Conservation (phyloP, 2,113 vertebrate genomes). For the Engystomops pustulosus region DNA sequence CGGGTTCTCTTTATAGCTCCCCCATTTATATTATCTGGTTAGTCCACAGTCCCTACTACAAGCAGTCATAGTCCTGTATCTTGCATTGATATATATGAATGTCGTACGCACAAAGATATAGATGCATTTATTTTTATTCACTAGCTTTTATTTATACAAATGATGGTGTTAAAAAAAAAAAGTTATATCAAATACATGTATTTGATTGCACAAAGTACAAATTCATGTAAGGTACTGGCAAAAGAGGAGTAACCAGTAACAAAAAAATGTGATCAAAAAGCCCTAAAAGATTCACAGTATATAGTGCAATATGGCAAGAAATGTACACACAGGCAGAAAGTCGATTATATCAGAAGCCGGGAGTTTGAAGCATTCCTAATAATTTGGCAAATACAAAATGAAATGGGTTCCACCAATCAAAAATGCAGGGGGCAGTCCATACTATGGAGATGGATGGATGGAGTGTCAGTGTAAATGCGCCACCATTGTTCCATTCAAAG, state of each 20-base stretch:
- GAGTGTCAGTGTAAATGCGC: too few relatives aligned
- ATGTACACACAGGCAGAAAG: not conserved
- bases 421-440: too few relatives aligned
- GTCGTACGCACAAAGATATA: not conserved
- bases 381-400: conserved; percentile 9
- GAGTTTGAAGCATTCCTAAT: not conserved
- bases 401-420: too few relatives aligned
- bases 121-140: not conserved
- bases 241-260: not conserved
- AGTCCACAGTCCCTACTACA: too few relatives aligned
- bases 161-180: not conserved
- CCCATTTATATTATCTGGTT: not conserved
- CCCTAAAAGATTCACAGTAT: not conserved
- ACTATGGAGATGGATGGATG: too few relatives aligned
- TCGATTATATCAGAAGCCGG: not conserved
- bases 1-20: too few relatives aligned
- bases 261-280: not conserved
- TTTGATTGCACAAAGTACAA: conserved; percentile 15
- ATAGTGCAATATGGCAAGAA: not conserved
- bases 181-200: not conserved
- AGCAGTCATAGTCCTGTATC: too few relatives aligned
- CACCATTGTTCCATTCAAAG: too few relatives aligned
- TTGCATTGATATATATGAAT: too few relatives aligned
- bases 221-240: not conserved
- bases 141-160: conserved; percentile 28